Evolutionary conservation across 2,113 vertebrate species (phyloP).

Genomic region (Engystomops pustulosus): DNA sequence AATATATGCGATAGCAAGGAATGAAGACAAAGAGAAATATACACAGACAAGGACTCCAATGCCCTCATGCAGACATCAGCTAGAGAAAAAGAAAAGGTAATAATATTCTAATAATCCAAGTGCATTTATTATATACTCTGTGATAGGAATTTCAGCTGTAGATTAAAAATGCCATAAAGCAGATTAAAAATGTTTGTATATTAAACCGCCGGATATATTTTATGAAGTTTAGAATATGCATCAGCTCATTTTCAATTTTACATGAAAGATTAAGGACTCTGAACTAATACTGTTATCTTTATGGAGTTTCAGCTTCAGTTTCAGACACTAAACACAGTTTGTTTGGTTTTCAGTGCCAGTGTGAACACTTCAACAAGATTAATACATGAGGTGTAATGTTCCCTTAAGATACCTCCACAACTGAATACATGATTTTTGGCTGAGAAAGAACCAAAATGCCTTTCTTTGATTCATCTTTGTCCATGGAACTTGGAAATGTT

Average conservation of each 20-base stretch:
- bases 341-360: constrained; percentile 58
- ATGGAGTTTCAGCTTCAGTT: background rate
- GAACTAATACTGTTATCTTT: background rate
- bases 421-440: constrained; percentile 58
- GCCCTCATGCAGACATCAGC: constrained; percentile 23
- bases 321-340: constrained; percentile 42
- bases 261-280: background rate
- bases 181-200: background rate
- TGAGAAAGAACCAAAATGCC: constrained; percentile 69
- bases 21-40: constrained; percentile 42
- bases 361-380: constrained; percentile 55
- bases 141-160: background rate
- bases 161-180: background rate
- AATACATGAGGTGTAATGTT: constrained; percentile 55
- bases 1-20: background rate
- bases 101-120: too few relatives aligned
- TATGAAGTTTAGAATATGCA: background rate
- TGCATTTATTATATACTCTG: too few relatives aligned
- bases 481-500: constrained; percentile 59
- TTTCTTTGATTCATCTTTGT: constrained; percentile 61
- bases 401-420: constrained; percentile 63
- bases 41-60: background rate
- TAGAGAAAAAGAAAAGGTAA: constrained; percentile 42
- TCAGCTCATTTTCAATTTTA: background rate
- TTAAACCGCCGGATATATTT: background rate